phyloP scores from a whole-genome alignment of 1,140 invertebrate species.

The Eufriesea mexicana region DNA sequence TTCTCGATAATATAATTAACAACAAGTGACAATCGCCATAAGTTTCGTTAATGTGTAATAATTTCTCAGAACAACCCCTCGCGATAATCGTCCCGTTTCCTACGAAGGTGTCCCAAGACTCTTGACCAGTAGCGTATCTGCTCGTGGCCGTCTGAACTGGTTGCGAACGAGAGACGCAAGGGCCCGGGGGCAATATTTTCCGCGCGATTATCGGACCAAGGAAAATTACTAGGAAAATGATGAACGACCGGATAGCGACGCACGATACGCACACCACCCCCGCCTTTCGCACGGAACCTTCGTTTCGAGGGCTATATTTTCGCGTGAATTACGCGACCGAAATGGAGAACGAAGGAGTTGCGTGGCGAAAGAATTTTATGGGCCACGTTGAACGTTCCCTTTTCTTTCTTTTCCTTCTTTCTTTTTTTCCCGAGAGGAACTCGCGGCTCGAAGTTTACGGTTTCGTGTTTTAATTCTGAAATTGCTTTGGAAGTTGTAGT shows the following conservation, averaged over 20 bases:
- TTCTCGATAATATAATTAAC: no score
- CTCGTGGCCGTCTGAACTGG: no score
- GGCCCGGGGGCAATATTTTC: not conserved
- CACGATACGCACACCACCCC: not conserved
- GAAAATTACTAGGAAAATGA: constrained; percentile 6
- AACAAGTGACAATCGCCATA: no score
- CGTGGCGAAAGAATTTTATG: not conserved
- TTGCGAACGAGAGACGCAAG: not conserved
- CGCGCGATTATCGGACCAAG: not conserved
- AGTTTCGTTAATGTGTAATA: no score
- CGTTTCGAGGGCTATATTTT: not conserved
- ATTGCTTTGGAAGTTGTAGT: not conserved
- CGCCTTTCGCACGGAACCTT: not conserved
- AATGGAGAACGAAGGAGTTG: constrained; percentile 3
- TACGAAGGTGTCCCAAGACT: no score
- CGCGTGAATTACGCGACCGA: not conserved
- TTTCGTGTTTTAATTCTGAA: not conserved
- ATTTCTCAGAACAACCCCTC: no score
- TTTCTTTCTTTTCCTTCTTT: no score
- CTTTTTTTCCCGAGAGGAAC: no score
- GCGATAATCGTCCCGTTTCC: no score
- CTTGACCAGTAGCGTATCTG: no score
- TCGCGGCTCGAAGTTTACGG: not conserved
- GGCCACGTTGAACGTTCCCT: not conserved
- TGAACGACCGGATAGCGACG: not conserved